A percentile compares a stretch with the other conserved stretches of the same genome.
Evolutionary conservation across 2,888 invertebrate genomes (phyloP).

Genomic region (Xanthorhoe spadicearia): DNA sequence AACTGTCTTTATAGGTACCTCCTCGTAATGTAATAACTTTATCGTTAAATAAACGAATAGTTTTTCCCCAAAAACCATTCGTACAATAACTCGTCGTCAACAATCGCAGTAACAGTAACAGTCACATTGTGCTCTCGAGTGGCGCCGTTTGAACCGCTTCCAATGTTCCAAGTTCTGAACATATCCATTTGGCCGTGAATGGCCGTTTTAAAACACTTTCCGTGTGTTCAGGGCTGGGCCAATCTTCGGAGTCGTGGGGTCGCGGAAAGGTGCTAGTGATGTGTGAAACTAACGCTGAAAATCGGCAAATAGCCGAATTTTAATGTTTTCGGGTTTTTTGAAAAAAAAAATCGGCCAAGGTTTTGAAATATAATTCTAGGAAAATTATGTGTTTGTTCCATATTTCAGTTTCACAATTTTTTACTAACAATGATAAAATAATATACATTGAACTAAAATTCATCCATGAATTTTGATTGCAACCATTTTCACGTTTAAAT

Average conservation of each 20-base stretch:
- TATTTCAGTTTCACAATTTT: no score
- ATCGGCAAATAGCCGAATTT: slow-evolving; percentile 5
- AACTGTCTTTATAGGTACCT: no score
- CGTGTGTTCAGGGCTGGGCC: slow-evolving; percentile 65
- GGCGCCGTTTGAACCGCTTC: slow-evolving; percentile 44
- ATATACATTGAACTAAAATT: no score
- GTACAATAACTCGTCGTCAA: slow-evolving; percentile 25
- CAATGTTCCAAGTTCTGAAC: slow-evolving; percentile 51
- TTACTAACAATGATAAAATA: no score
- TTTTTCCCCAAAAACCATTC: not conserved
- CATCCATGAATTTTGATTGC: no score
- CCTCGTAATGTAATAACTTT: no score
- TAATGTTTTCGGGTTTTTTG: not conserved
- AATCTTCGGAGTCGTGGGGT: slow-evolving; percentile 46
- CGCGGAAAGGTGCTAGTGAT: slow-evolving; percentile 34
- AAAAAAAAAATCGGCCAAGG: not conserved
- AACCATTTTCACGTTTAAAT: no score
- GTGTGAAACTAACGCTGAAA: not conserved
- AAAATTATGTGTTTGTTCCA: no score
- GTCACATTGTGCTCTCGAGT: slow-evolving; percentile 40
- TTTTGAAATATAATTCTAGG: no score
- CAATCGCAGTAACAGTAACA: slow-evolving; percentile 36
- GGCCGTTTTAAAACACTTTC: slow-evolving; percentile 71
- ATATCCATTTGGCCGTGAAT: slow-evolving; percentile 59
- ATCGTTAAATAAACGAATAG: no score